Evolutionary conservation across 2,888 invertebrate species (phyloP), one percentile per base, ranked within the genome.

Genomic region (Nymphalis urticae): DNA sequence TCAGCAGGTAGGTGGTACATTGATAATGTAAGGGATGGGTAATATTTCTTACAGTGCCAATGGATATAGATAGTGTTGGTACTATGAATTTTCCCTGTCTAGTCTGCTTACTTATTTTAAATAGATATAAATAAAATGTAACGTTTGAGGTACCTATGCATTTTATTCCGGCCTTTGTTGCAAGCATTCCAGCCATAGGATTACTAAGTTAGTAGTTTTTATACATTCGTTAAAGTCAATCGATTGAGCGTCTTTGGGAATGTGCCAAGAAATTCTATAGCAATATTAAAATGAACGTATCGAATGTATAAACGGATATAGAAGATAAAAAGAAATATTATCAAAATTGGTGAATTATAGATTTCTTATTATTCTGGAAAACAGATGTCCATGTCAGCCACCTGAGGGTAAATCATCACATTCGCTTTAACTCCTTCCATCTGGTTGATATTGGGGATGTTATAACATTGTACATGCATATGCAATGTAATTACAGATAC

Each of bases 191-290:
- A 56, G 32, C 16, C 17, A 13, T 32, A 13, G 17, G 32, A 17
- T 32, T 9, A n/a, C 19, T 50, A n/a, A 17, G 50, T 56, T 4
- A 13, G 21, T n/a, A 54, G 48, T 21, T 61, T 60, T 48, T 54
- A 48, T 56, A 48, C 32, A 36, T 68, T 70, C 64, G 70, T 68
- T n/a, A 21, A 56, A 74, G 71, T 73, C 75, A 81, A 84, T 85
- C 84, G 85, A 86, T 84, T 80, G 79, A 76, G 77, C 73, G 73
- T 77, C 73, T 75, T 79, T 86, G 87, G 86, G 69, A 53, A 69
- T 69, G 51, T 73, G 84, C 86, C 85, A 85, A 80, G 69, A 71
- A 71, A 77, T 78, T 73, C 79, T 79, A 75, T 72, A 73, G 79
- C 73, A 80, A 80, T 83, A 83, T 86, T 83, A 82, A 79, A 54